These are phyloP conservation scores for Epistrophella euchroma DNA, from an alignment of 2,888 invertebrate genomes.

Conservation along the genomic window DNA sequence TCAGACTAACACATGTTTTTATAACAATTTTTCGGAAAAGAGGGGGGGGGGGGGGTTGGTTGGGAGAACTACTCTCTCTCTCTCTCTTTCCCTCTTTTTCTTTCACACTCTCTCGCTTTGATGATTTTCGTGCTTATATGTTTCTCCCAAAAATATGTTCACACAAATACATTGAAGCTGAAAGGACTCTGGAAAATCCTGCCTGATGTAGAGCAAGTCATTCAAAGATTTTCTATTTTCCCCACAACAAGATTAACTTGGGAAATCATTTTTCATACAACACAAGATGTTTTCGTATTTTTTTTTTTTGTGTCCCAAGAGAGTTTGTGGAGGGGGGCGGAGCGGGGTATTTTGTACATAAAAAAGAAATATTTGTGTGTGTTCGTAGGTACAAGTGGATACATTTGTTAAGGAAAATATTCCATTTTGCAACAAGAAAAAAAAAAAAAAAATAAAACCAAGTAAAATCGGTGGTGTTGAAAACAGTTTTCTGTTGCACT, in stretches of 20 bases:
- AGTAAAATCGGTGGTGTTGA: slow-evolving; percentile 11
- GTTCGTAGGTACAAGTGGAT: slow-evolving; percentile 15
- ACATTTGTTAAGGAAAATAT: slow-evolving; percentile 36
- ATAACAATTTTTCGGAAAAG: slow-evolving; percentile 45
- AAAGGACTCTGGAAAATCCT: slow-evolving; percentile 34
- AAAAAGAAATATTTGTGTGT: not conserved
- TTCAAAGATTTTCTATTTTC: slow-evolving; percentile 57
- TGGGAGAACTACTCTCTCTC: not conserved
- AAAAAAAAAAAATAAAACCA: not conserved
- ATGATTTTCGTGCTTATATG: not conserved
- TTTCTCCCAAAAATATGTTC: slow-evolving; percentile 48
- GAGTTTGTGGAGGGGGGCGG: too few species aligned
- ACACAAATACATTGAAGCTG: slow-evolving; percentile 43
- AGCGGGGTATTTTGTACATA: not conserved
- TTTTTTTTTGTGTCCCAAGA: not conserved
- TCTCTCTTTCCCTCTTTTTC: slow-evolving; percentile 23
- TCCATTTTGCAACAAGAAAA: slow-evolving; percentile 20
- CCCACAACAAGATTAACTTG: slow-evolving; percentile 66
- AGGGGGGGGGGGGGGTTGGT: not conserved
- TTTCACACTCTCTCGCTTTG: not conserved
- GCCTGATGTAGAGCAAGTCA: slow-evolving; percentile 61
- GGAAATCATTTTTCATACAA: slow-evolving; percentile 69
- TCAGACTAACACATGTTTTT: slow-evolving; percentile 71
- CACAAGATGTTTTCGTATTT: slow-evolving; percentile 54
- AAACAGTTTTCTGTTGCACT: slow-evolving; percentile 39